phyloP scores from a whole-genome alignment of 1,140 invertebrate genomes.

The Trichonephila inaurata region DNA sequence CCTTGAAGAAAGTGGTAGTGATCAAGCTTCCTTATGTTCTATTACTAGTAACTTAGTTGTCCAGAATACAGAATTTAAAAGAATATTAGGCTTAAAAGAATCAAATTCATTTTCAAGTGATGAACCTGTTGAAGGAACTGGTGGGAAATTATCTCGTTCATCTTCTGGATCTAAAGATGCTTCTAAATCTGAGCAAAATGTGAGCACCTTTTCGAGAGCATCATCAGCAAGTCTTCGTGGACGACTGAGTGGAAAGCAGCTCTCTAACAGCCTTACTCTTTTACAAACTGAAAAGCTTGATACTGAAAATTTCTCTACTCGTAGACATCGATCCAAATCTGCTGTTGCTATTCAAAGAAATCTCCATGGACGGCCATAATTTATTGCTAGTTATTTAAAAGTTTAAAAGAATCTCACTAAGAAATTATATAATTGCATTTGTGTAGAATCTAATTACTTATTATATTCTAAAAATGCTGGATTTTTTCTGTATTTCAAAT shows the following conservation, averaged over 20 bases:
- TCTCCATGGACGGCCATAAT: background rate
- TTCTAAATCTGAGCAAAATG: constrained; percentile 61
- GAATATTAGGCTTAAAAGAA: constrained; percentile 62
- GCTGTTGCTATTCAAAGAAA: constrained; percentile 68
- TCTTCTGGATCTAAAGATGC: constrained; percentile 72
- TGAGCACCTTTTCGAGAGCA: constrained; percentile 33
- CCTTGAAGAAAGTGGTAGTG: constrained; percentile 56
- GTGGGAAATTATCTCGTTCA: constrained; percentile 66
- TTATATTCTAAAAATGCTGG: no score
- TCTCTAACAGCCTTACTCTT: constrained; percentile 68
- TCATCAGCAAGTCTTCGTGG: constrained; percentile 51
- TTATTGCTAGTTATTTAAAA: background rate
- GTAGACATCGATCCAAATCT: constrained; percentile 71
- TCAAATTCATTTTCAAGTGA: constrained; percentile 75
- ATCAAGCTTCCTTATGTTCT: constrained; percentile 60
- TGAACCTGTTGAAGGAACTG: constrained; percentile 39
- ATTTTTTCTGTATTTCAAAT: no score
- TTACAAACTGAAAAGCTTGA: constrained; percentile 64
- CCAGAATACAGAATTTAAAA: constrained; percentile 61
- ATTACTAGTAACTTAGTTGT: constrained; percentile 30
- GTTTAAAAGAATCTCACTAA: no score
- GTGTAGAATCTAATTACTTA: no score
- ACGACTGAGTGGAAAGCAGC: constrained; percentile 56
- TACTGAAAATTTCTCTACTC: constrained; percentile 48
- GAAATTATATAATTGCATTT: no score